Evolutionary conservation across 2,113 vertebrate genomes (phyloP).

Genomic region (Ciconia stormi): DNA sequence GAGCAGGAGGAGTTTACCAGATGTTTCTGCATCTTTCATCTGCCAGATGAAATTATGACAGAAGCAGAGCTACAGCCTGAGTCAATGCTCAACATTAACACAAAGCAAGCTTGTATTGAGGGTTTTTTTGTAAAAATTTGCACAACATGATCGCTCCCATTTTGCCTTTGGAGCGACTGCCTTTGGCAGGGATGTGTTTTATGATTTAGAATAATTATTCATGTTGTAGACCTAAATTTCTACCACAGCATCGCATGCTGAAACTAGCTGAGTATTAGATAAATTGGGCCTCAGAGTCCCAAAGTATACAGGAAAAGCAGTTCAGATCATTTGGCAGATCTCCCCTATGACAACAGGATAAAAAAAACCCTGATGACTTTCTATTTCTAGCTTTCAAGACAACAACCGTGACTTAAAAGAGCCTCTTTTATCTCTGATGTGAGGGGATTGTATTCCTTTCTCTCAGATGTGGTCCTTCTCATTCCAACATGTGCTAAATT

Average conservation of each 20-base stretch:
- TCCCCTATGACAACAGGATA: not conserved
- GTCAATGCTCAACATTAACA: not conserved
- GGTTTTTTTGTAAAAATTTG: not conserved
- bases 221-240: not conserved
- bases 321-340: not conserved
- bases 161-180: not conserved
- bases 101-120: not conserved
- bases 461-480: not conserved
- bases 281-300: not conserved
- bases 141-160: not conserved
- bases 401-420: not conserved
- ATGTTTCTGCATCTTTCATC: not conserved
- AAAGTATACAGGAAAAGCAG: not conserved
- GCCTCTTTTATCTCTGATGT: not conserved
- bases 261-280: not conserved
- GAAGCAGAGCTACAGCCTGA: not conserved
- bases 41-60: not conserved
- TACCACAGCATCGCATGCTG: not conserved
- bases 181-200: not conserved
- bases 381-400: conserved; percentile 12
- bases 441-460: not conserved
- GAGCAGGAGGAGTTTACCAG: not conserved
- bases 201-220: not conserved
- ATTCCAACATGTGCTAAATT: not conserved
- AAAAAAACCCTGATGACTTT: not conserved